Conservation (phyloP, 2,888 invertebrate genomes). For the Drosophila flavopinicola region DNA sequence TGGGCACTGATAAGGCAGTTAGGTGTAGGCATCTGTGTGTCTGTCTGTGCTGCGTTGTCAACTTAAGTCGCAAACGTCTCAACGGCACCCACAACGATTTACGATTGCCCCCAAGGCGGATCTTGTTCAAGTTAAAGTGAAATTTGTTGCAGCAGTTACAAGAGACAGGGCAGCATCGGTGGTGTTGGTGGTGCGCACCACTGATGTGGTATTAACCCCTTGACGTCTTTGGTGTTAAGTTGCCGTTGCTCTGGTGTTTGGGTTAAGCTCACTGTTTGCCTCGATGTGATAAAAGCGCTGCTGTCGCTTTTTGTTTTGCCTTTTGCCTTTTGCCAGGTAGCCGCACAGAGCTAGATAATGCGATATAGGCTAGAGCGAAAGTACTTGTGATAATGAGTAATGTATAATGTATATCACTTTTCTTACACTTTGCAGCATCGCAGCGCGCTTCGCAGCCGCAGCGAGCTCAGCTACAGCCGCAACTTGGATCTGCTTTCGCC, state of each 20-base stretch:
- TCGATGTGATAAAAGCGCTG: constrained; percentile 61
- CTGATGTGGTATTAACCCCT: constrained; percentile 74
- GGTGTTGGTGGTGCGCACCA: constrained; percentile 22
- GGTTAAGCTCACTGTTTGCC: constrained; percentile 79
- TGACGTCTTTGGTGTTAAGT: constrained; percentile 78
- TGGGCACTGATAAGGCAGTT: constrained; percentile 31
- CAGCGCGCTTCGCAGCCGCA: constrained; percentile 59
- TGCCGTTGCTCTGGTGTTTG: constrained; percentile 76
- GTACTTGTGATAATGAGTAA: constrained; percentile 28
- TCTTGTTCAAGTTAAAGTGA: background rate
- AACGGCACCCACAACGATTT: constrained; percentile 55
- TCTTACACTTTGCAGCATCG: constrained; percentile 46
- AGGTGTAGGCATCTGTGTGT: constrained; percentile 46
- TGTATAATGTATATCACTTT: background rate
- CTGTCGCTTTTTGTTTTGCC: too few relatives aligned
- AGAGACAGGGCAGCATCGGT: constrained; percentile 38
- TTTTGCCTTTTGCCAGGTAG: constrained; percentile 71
- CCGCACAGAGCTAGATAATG: constrained; percentile 18
- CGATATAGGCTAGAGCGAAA: constrained; percentile 25
- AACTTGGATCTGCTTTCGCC: constrained; percentile 78
- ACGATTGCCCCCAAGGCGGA: constrained; percentile 43
- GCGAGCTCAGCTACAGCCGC: constrained; percentile 71
- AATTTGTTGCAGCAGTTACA: constrained; percentile 28
- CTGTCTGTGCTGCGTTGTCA: constrained; percentile 43
- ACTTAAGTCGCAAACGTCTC: constrained; percentile 55